These are phyloP conservation scores for Eurois occulta DNA, from an alignment of 2,888 invertebrate genomes.

Conservation along the genomic window DNA sequence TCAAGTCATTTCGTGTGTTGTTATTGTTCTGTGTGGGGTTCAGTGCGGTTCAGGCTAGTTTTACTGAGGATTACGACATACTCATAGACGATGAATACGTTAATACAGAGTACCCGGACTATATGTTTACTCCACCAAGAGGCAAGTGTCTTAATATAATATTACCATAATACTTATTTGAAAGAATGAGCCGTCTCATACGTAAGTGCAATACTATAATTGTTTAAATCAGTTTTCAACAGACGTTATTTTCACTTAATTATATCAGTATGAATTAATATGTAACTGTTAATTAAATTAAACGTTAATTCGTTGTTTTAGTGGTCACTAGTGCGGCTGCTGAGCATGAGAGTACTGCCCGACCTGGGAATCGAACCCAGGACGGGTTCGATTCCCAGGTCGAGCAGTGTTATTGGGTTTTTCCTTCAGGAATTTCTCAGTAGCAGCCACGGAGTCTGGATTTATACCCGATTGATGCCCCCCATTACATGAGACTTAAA, in stretches of 20 bases:
- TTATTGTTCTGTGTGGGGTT: conserved; percentile 2
- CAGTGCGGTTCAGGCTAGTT: neutral
- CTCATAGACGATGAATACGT: neutral
- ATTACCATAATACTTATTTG: neutral
- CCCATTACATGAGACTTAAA: too few relatives aligned
- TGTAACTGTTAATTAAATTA: neutral
- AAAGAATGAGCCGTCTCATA: too few relatives aligned
- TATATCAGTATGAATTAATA: neutral
- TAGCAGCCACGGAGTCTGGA: too few relatives aligned
- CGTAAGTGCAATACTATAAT: neutral
- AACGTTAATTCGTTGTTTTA: too few relatives aligned
- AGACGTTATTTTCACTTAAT: neutral
- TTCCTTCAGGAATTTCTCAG: too few relatives aligned
- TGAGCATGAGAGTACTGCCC: too few relatives aligned
- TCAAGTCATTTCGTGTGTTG: neutral
- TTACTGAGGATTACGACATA: neutral
- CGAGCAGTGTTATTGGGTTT: too few relatives aligned
- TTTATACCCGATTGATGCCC: too few relatives aligned
- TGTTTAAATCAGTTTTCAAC: neutral
- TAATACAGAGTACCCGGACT: neutral
- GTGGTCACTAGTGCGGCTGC: too few relatives aligned
- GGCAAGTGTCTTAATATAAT: neutral
- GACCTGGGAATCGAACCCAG: too few relatives aligned
- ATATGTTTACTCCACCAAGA: neutral
- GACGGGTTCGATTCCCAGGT: too few relatives aligned